Evolutionary conservation across 2,113 vertebrate genomes (phyloP).

Genomic region (Progne subis): DNA sequence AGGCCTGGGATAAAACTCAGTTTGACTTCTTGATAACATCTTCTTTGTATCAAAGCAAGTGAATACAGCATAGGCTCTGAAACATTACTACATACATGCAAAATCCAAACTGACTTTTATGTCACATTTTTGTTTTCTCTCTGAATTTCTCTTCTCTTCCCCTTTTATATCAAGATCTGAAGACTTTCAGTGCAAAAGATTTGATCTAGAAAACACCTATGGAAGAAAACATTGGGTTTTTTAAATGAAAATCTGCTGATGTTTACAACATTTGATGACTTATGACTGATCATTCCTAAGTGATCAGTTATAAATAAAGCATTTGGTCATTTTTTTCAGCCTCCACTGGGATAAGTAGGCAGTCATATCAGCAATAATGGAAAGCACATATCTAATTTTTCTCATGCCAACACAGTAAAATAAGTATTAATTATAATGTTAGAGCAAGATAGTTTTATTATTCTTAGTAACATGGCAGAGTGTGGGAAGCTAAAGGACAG

Average conservation of each 20-base stretch:
- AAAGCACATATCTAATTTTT: background rate
- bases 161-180: background rate
- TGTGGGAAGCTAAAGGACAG: background rate
- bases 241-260: background rate
- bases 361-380: background rate
- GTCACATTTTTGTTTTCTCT: background rate
- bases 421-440: background rate
- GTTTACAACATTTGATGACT: background rate
- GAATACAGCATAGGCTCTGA: background rate
- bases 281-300: background rate
- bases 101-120: background rate
- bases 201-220: background rate
- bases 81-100: background rate
- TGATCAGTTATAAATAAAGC: background rate
- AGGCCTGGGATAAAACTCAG: background rate
- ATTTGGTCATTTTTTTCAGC: background rate
- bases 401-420: background rate
- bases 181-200: background rate
- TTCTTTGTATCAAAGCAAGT: background rate
- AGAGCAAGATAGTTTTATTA: background rate
- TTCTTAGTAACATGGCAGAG: background rate
- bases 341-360: background rate
- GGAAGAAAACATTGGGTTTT: fast-evolving
- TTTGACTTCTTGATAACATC: background rate
- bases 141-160: background rate